Evolutionary conservation across 2,113 vertebrate species (phyloP).

Genomic region (Alexandromys fortis): DNA sequence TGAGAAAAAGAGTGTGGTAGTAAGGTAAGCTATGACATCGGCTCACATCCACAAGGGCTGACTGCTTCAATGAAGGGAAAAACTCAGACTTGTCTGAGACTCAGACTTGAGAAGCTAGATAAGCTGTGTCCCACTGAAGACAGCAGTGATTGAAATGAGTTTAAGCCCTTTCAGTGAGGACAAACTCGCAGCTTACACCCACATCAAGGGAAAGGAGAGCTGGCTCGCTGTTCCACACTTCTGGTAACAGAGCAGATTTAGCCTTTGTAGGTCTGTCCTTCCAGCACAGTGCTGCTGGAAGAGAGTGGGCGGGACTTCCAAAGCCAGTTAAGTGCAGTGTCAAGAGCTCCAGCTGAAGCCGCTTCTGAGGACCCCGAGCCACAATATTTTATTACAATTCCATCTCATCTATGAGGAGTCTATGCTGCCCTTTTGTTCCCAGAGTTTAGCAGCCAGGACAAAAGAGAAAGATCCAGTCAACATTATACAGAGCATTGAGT

Average conservation of each 20-base stretch:
- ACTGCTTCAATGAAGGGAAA: neutral
- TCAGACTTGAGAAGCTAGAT: neutral
- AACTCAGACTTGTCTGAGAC: neutral
- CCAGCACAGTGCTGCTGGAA: neutral
- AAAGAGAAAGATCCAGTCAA: neutral
- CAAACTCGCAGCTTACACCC: neutral
- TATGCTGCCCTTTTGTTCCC: neutral
- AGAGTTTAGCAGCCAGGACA: neutral
- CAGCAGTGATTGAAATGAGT: neutral
- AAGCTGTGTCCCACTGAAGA: neutral
- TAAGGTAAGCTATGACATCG: neutral
- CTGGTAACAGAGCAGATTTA: accelerated
- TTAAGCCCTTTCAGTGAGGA: neutral
- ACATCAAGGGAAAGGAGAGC: too few species aligned
- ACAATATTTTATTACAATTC: neutral
- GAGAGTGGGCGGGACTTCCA: neutral
- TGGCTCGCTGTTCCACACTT: too few species aligned
- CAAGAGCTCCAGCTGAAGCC: neutral
- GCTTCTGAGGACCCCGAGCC: neutral
- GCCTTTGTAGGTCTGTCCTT: neutral
- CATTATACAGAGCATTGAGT: neutral
- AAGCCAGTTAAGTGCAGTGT: neutral
- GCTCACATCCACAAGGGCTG: neutral
- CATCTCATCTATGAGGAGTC: neutral
- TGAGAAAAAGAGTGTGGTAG: neutral